These are phyloP conservation scores for Sarcophaga carnaria DNA, from an alignment of 2,888 invertebrate genomes.

Conservation along the genomic window DNA sequence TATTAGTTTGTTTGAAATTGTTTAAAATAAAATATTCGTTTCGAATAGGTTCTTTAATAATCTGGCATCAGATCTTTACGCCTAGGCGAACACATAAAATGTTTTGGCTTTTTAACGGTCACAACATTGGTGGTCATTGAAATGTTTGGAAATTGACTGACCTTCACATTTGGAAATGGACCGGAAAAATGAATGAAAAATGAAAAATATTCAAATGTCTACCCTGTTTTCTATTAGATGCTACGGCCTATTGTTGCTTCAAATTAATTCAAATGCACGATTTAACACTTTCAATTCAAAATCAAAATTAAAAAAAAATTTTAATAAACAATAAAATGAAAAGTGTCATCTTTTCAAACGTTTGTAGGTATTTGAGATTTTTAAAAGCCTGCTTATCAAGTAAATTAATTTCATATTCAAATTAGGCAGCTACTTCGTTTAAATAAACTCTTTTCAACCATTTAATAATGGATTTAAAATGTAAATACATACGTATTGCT, in stretches of 20 bases:
- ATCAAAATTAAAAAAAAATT: too few relatives aligned
- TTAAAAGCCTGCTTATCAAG: too few relatives aligned
- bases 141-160: constrained; percentile 13
- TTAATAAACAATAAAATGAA: too few relatives aligned
- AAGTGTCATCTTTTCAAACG: too few relatives aligned
- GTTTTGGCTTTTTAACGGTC: constrained; percentile 8
- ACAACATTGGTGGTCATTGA: neutral
- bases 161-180: constrained; percentile 49
- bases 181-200: constrained; percentile 45
- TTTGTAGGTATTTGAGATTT: too few relatives aligned
- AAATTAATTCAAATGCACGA: too few relatives aligned
- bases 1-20: neutral
- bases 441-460: too few relatives aligned
- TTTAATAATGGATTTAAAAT: too few relatives aligned
- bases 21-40: neutral
- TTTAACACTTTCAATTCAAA: too few relatives aligned
- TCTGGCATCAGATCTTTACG: constrained; percentile 41
- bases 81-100: constrained; percentile 3
- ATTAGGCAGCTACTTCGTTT: too few relatives aligned
- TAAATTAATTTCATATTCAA: too few relatives aligned
- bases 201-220: neutral
- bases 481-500: too few relatives aligned
- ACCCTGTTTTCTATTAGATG: neutral
- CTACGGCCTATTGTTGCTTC: neutral
- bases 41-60: neutral